Evolutionary conservation across 2,113 vertebrate genomes (phyloP).

Genomic region (Propithecus coquereli): DNA sequence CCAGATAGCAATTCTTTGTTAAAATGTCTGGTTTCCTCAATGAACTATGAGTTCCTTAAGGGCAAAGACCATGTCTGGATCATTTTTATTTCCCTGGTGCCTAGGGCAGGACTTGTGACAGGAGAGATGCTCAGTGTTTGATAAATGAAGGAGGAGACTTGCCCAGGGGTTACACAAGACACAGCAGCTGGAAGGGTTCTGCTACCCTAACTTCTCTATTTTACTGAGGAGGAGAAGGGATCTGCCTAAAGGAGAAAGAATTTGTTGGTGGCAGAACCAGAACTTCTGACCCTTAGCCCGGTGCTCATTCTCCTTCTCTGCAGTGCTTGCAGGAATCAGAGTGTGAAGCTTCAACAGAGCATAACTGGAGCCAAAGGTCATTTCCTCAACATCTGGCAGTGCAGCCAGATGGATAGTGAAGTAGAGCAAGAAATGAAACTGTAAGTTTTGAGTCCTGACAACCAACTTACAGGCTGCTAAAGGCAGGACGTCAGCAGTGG

Average conservation of each 20-base stretch:
- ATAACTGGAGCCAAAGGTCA: slow-evolving; percentile 32
- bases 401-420: slow-evolving; percentile 54
- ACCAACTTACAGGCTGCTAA: slow-evolving; percentile 28
- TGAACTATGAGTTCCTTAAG: slow-evolving; percentile 41
- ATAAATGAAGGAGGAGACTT: not conserved
- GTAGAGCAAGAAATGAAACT: slow-evolving; percentile 41
- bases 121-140: not conserved
- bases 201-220: slow-evolving; percentile 5
- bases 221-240: slow-evolving; percentile 15
- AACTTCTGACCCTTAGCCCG: not conserved
- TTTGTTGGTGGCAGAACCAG: not conserved
- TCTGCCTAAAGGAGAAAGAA: slow-evolving; percentile 30
- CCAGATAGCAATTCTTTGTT: slow-evolving; percentile 6
- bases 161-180: not conserved
- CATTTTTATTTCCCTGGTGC: slow-evolving; percentile 33
- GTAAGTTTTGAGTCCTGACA: not conserved
- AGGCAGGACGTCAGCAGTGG: not conserved
- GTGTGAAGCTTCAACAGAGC: slow-evolving; percentile 23
- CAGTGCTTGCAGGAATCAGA: slow-evolving; percentile 1
- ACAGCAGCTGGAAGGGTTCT: not conserved
- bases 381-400: slow-evolving; percentile 32
- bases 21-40: slow-evolving; percentile 33
- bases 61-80: slow-evolving; percentile 20
- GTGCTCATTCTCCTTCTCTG: not conserved
- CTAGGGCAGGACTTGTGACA: not conserved